Percentiles rank a stretch among this genome's conserved stretches.
These are phyloP conservation scores for Pyrochroa serraticornis DNA, from an alignment of 2,888 invertebrate species.

Conservation along the genomic window DNA sequence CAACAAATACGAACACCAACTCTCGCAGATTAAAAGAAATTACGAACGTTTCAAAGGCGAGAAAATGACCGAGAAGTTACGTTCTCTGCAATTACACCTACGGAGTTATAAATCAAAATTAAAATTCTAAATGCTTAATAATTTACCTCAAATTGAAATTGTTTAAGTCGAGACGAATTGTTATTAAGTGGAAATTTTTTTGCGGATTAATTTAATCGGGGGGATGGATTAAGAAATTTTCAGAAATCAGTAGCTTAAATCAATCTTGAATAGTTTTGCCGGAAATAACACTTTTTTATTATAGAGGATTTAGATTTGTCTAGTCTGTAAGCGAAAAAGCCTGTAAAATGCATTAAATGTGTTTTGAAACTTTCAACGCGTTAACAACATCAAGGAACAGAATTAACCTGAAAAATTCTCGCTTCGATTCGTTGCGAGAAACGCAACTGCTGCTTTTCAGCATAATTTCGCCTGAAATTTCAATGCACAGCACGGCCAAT, in stretches of 20 bases:
- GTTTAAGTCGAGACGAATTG: constrained; percentile 5
- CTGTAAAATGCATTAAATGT: neutral
- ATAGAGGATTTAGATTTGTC: no score
- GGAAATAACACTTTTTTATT: no score
- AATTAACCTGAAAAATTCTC: neutral
- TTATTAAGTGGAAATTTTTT: no score
- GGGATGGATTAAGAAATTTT: no score
- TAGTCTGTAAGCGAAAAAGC: neutral
- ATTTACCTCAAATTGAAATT: constrained; percentile 6
- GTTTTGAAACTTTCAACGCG: neutral
- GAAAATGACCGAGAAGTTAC: constrained; percentile 12
- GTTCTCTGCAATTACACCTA: constrained; percentile 20
- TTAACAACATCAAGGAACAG: neutral
- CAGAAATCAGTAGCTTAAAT: no score
- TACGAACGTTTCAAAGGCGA: constrained; percentile 5
- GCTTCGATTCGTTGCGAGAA: neutral
- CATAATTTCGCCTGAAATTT: no score
- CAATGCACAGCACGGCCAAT: no score
- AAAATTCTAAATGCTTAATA: constrained; percentile 22
- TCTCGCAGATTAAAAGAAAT: constrained; percentile 23
- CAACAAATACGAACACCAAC: constrained; percentile 2
- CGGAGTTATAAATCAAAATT: constrained; percentile 25
- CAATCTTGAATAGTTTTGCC: no score
- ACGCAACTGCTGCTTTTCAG: no score
- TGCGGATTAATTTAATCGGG: no score